Base-by-base conservation (phyloP, 2,888 invertebrate species). In the Cerceris rybyensis region DNA sequence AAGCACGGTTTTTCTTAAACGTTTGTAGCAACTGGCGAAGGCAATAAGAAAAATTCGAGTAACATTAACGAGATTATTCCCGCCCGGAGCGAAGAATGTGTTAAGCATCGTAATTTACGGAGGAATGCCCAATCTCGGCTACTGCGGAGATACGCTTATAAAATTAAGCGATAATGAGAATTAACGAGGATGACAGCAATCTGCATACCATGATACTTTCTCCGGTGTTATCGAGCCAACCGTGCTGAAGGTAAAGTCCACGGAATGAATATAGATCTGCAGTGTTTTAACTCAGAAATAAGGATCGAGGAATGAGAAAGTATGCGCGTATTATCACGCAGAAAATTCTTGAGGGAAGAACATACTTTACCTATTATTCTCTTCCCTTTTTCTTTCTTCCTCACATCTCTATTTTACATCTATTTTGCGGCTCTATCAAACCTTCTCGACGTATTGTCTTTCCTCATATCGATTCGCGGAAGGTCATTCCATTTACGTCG, bases 151-250 rank as follows among this genome's bases (percentile, higher is more conserved):
- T 78, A 50, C 80, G 73, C 69, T 87, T 78, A 85, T 86, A 81
- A 86, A 86, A 87, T 86, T 86, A 87, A 78, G 67, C 57, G 54
- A 61, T 86, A 86, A 86, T 75, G 78, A 86, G 84, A 83, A 86
- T 85, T 84, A 86, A 87, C 78, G 86, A 75, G 58, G 80, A 86
- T 74, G 81, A 82, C 79, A 78, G 84, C 80, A 81, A 85, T 86
- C 80, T 83, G 66, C 71, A 65, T 63, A 50, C 65, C 58, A 63
- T 58, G 78, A 73, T 84, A 80, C 76, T 75, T 81, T 68, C 59
- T 59, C 54, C 17, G 65, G 72, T 43, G 72, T 69, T 83, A 85
- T 80, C 82, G 77, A 58, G 66, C 55, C 64, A 59, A 70, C 74
- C 64, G 16, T 11, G 55, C 11, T 49, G 68, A 55, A 55, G 76